phyloP scores from a whole-genome alignment of 2,797 vertebrate species.

The Poeciliopsis presidionis region DNA sequence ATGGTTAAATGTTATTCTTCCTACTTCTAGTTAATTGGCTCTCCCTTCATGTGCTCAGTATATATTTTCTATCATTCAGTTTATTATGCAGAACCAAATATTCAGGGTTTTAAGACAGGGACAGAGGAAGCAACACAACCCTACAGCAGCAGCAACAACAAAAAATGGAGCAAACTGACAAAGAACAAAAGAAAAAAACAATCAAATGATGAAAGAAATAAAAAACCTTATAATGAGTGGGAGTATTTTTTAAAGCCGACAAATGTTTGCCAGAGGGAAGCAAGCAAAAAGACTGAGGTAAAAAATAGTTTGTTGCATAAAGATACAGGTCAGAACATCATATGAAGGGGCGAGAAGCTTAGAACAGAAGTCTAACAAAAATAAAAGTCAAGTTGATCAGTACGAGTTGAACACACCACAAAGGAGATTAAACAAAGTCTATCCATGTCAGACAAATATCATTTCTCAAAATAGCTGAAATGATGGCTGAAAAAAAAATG shows the following conservation, averaged over 20 bases:
- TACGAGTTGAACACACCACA: neutral
- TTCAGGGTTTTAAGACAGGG: neutral
- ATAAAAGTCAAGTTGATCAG: neutral
- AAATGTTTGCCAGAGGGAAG: neutral
- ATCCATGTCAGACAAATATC: neutral
- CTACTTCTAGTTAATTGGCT: neutral
- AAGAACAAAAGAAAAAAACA: neutral
- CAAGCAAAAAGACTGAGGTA: neutral
- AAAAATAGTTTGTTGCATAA: constrained; percentile 4
- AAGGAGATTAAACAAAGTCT: neutral
- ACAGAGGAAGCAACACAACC: neutral
- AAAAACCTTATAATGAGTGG: neutral
- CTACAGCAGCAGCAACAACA: neutral
- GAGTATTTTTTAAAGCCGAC: neutral
- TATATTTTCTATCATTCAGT: neutral
- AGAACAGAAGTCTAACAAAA: neutral
- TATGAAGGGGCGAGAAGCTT: neutral
- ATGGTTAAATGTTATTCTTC: neutral
- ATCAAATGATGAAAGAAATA: constrained; percentile 1
- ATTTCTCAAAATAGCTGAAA: neutral
- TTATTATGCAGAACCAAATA: neutral
- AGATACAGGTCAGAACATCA: neutral
- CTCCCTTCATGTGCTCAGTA: neutral
- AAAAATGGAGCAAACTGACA: neutral
- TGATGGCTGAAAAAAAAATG: neutral